Evolutionary conservation across 2,113 vertebrate species (phyloP).

Genomic region (Misgurnus mizolepis): DNA sequence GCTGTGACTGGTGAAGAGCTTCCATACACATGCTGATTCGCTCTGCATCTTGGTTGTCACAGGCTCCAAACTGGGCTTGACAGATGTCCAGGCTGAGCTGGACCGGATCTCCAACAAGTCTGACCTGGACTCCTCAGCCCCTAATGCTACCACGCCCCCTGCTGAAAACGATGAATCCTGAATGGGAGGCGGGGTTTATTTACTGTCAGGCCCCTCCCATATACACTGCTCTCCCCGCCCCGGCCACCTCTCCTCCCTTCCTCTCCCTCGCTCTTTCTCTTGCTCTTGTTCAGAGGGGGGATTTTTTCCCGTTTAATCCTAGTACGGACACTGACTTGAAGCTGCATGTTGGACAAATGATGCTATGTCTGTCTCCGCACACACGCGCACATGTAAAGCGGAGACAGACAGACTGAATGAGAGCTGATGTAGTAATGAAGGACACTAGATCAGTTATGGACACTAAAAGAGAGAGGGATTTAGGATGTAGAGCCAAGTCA

Average conservation of each 20-base stretch:
- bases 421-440: neutral
- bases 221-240: constrained; percentile 62
- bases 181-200: constrained; percentile 76
- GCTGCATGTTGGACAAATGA: constrained; percentile 45
- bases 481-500: neutral
- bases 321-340: constrained; percentile 38
- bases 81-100: constrained; percentile 95
- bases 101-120: constrained; percentile 95
- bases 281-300: constrained; percentile 31
- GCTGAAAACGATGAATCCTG: constrained; percentile 92
- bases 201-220: constrained; percentile 35
- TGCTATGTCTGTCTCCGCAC: constrained; percentile 38
- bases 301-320: constrained; percentile 22
- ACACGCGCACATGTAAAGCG: constrained; percentile 35
- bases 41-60: constrained; percentile 17
- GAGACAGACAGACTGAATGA: neutral
- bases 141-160: constrained; percentile 82
- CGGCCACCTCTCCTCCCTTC: constrained; percentile 79
- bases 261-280: constrained; percentile 55
- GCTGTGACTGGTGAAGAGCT: neutral
- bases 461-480: neutral
- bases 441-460: constrained; percentile 11
- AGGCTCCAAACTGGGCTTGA: constrained; percentile 95
- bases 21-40: neutral
- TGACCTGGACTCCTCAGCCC: constrained; percentile 78